Conservation (phyloP, 2,888 invertebrate genomes). For the Eudasyphora cyanicolor region DNA sequence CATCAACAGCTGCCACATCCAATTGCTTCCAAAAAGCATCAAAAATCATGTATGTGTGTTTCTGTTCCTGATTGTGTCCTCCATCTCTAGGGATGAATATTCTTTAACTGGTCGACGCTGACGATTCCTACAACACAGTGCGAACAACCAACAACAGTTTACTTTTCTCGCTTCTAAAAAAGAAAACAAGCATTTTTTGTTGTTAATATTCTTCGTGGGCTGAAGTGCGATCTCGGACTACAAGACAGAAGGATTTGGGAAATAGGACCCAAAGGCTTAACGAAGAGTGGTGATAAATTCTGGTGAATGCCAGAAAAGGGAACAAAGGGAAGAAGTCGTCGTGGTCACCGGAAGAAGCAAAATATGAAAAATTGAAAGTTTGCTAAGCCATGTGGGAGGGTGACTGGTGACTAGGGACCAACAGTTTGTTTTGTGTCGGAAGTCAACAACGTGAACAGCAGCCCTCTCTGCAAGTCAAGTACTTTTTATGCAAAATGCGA, state of each 20-base stretch:
- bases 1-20: not conserved
- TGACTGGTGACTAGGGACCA: no score
- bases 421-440: not conserved
- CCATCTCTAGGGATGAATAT: slow-evolving; percentile 19
- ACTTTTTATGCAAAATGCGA: slow-evolving; percentile 1
- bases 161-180: not conserved
- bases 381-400: not conserved
- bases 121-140: not conserved
- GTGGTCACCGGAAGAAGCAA: slow-evolving; percentile 25
- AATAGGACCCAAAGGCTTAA: slow-evolving; percentile 37
- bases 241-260: slow-evolving; percentile 43
- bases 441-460: slow-evolving; percentile 7
- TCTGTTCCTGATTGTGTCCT: not conserved
- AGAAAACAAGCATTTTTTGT: slow-evolving; percentile 40
- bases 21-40: not conserved
- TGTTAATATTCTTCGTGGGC: slow-evolving; percentile 54
- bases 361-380: slow-evolving; percentile 51
- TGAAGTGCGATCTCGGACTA: slow-evolving; percentile 32
- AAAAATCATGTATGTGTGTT: not conserved
- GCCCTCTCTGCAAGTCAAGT: not conserved
- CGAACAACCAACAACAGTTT: not conserved
- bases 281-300: slow-evolving; percentile 18
- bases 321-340: slow-evolving; percentile 20
- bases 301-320: not conserved
- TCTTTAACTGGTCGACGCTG: not conserved